Conservation (phyloP, 2,888 invertebrate species). For the Melipona beecheii region DNA sequence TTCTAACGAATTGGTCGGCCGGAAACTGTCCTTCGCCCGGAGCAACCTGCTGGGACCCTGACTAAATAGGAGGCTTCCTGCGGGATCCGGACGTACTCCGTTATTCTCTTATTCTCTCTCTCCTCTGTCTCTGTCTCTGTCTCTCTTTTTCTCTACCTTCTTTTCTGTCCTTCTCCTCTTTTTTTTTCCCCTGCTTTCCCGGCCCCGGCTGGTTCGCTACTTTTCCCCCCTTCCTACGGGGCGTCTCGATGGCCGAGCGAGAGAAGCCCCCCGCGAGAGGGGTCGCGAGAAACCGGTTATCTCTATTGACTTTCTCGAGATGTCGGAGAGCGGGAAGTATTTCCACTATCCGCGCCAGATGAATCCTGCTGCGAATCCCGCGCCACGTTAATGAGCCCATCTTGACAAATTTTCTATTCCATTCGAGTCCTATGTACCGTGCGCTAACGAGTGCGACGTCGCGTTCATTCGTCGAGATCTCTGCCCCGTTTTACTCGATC, state of each 20-base stretch:
- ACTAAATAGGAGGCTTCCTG: conserved; percentile 63
- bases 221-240: conserved; percentile 1
- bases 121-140: not conserved
- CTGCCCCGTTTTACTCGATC: not conserved
- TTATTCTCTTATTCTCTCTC: conserved; percentile 33
- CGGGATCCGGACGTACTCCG: conserved; percentile 49
- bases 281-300: conserved; percentile 8
- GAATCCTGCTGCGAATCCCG: not conserved
- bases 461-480: not conserved
- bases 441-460: not conserved
- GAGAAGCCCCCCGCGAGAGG: not conserved
- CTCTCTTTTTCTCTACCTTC: conserved; percentile 1
- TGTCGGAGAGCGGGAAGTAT: conserved; percentile 7
- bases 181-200: not conserved
- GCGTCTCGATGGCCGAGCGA: conserved; percentile 18
- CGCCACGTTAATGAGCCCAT: conserved; percentile 31
- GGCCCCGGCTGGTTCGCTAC: conserved; percentile 2
- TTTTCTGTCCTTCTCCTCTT: not conserved
- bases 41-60: conserved; percentile 56
- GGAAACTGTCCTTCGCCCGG: conserved; percentile 66
- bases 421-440: not conserved
- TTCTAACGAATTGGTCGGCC: conserved; percentile 78
- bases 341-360: not conserved
- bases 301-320: conserved; percentile 11
- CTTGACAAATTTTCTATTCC: not conserved